phyloP scores from a whole-genome alignment of 2,113 vertebrate genomes.

The Prunella fulvescens region DNA sequence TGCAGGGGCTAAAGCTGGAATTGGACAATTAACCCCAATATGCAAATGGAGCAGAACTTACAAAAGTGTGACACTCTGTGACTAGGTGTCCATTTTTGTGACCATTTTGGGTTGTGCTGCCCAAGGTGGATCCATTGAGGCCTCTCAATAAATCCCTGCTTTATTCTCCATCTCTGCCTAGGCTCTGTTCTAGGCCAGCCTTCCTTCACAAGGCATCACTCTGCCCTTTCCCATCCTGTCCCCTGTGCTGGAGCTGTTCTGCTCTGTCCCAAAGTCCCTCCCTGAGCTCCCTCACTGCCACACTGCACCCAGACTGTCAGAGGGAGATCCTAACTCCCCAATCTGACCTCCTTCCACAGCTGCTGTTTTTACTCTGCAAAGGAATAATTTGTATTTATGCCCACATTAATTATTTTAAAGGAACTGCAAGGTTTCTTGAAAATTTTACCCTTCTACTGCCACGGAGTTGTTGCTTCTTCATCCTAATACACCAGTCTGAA shows the following conservation, averaged over 20 bases:
- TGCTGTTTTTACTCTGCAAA: not conserved
- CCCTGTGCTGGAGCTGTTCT: not conserved
- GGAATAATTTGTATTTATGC: not conserved
- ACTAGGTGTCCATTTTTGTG: not conserved
- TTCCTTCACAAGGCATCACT: not conserved
- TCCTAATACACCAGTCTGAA: not conserved
- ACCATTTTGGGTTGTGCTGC: not conserved
- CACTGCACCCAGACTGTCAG: accelerated
- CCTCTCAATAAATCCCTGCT: not conserved
- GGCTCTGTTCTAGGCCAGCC: not conserved
- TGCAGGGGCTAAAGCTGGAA: not conserved
- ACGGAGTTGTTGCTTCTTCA: not conserved
- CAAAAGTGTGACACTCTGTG: not conserved
- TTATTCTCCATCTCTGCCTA: not conserved
- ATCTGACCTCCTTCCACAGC: not conserved
- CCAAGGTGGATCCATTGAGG: not conserved
- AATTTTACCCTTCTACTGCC: not conserved
- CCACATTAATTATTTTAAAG: not conserved
- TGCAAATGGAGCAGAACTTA: not conserved
- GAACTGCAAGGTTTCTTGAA: not conserved
- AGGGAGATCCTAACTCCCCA: not conserved
- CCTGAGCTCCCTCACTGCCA: not conserved
- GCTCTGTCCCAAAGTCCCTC: not conserved
- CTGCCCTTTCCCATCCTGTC: not conserved
- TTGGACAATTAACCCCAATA: accelerated